Percentiles rank a stretch among this genome's conserved stretches.
Conservation (phyloP, 2,113 vertebrate species). For the Callipepla squamata region DNA sequence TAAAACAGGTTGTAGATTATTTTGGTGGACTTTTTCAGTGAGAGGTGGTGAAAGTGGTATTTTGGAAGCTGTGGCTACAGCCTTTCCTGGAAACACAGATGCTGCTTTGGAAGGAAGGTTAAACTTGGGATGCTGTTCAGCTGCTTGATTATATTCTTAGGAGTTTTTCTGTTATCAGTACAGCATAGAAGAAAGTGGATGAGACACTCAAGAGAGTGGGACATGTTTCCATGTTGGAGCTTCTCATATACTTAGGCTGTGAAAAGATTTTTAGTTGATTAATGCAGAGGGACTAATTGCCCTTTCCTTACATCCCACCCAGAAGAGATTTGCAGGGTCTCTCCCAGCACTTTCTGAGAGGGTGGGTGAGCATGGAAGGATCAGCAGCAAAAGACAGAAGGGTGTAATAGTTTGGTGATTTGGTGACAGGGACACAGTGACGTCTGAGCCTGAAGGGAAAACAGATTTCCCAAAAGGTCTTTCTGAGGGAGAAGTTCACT, state of each 20-base stretch:
- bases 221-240: not conserved
- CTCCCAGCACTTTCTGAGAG: not conserved
- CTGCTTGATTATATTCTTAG: not conserved
- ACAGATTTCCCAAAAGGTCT: not conserved
- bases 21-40: not conserved
- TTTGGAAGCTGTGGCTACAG: conserved; percentile 9
- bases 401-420: not conserved
- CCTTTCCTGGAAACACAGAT: not conserved
- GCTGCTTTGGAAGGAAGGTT: not conserved
- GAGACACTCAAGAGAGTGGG: not conserved
- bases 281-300: not conserved
- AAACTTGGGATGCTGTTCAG: conserved; percentile 8
- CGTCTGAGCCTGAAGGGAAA: not conserved
- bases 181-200: accelerated
- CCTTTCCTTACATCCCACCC: not conserved
- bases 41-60: conserved; percentile 18
- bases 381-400: not conserved
- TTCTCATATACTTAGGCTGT: not conserved
- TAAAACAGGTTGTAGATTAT: conserved; percentile 44
- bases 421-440: not conserved
- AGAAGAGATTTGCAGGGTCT: not conserved
- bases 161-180: not conserved
- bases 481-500: not conserved
- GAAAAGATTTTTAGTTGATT: conserved; percentile 6
- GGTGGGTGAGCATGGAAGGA: not conserved